A percentile compares a stretch with the other conserved stretches of the same genome.
phyloP scores from a whole-genome alignment of 2,797 vertebrate genomes.

The Geotrypetes seraphini region DNA sequence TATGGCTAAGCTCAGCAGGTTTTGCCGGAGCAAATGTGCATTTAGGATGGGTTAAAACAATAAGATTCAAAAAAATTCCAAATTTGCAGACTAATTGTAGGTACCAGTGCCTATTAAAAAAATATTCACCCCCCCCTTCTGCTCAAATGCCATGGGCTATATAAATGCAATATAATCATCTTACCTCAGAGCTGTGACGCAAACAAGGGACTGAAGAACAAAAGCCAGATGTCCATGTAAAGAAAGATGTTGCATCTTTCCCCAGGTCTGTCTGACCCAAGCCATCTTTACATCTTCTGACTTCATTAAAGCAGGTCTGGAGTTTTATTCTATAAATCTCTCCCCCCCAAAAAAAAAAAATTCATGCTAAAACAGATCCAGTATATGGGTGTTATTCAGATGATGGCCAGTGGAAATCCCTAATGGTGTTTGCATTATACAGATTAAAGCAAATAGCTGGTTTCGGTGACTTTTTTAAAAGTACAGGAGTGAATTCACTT shows the following conservation, averaged over 20 bases:
- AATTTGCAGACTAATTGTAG: too few species aligned
- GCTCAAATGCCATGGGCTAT: too few species aligned
- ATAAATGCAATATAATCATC: conserved; percentile 17
- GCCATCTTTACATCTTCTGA: conserved; percentile 32
- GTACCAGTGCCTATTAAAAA: too few species aligned
- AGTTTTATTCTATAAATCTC: conserved; percentile 6
- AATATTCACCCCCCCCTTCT: conserved; percentile 37
- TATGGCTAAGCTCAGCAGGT: too few species aligned
- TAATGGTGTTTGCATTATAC: conserved; percentile 21
- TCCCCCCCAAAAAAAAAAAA: too few species aligned
- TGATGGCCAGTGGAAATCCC: conserved; percentile 19
- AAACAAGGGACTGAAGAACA: too few species aligned
- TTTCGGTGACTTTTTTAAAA: conserved; percentile 28
- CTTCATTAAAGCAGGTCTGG: conserved; percentile 32
- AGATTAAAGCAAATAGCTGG: conserved; percentile 34
- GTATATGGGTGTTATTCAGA: conserved; percentile 37
- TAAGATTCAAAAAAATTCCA: too few species aligned
- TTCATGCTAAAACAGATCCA: conserved; percentile 38
- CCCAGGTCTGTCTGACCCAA: conserved; percentile 26
- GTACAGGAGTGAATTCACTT: conserved; percentile 12
- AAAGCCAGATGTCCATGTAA: too few species aligned
- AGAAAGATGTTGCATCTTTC: conserved; percentile 6
- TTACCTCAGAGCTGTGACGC: conserved; percentile 48
- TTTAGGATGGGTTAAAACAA: too few species aligned
- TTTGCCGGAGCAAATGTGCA: too few species aligned